Evolutionary conservation across 2,113 vertebrate genomes (phyloP).

Genomic region (Psittacara wagleri): DNA sequence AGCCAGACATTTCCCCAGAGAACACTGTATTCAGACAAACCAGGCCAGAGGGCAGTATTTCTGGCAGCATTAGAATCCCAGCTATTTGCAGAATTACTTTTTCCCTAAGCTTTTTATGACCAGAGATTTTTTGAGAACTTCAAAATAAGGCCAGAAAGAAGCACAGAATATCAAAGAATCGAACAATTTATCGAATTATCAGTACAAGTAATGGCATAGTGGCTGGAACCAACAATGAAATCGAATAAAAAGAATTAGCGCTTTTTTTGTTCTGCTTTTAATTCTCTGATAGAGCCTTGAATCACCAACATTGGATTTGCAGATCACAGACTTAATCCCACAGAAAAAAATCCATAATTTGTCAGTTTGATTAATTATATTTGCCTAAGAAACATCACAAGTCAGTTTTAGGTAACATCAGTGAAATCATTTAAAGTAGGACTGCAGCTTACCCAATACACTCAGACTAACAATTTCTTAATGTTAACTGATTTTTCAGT

Average conservation of each 20-base stretch:
- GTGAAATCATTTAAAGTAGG: not conserved
- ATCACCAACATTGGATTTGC: not conserved
- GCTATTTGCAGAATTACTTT: not conserved
- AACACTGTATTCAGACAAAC: not conserved
- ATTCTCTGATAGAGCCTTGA: conserved; percentile 3
- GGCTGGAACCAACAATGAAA: not conserved
- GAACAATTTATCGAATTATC: not conserved
- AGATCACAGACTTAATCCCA: not conserved
- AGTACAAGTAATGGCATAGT: not conserved
- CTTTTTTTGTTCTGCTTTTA: not conserved
- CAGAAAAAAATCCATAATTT: not conserved
- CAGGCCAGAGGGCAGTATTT: conserved; percentile 9
- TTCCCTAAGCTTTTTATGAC: not conserved
- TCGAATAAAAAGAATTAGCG: accelerated
- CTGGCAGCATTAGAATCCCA: not conserved
- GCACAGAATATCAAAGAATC: not conserved
- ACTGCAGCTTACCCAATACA: not conserved
- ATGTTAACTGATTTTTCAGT: not conserved
- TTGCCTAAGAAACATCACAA: not conserved
- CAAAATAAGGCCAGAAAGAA: not conserved
- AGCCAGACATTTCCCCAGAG: not conserved
- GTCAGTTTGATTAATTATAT: not conserved
- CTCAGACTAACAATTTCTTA: not conserved
- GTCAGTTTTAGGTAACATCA: not conserved
- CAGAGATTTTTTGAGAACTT: not conserved